Conservation (phyloP, 2,113 vertebrate genomes). For the Dicerorhinus sumatrensis region DNA sequence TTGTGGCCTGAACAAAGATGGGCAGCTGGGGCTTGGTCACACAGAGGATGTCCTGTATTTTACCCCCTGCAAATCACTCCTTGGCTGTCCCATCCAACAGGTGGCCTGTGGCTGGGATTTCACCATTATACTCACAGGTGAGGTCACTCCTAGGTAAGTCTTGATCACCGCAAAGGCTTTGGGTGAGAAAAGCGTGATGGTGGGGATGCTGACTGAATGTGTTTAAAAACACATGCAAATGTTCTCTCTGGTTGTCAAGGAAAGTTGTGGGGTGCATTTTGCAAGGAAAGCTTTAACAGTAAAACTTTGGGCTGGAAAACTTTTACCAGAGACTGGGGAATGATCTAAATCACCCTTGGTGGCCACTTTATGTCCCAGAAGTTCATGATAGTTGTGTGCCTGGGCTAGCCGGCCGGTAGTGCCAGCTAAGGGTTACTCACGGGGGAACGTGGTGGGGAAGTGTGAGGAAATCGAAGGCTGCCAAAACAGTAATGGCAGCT, state of each 20-base stretch:
- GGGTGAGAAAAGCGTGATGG: not conserved
- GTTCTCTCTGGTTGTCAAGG: constrained; percentile 16
- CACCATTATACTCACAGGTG: constrained; percentile 93
- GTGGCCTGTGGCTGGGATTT: constrained; percentile 98
- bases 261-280: not conserved
- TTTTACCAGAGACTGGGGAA: not conserved
- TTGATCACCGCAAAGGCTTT: not conserved
- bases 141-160: constrained; percentile 62
- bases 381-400: not conserved
- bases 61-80: constrained; percentile 86
- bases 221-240: not conserved
- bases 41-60: constrained; percentile 87
- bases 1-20: constrained; percentile 94
- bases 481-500: not conserved
- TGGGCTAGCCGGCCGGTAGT: not conserved
- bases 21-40: constrained; percentile 94
- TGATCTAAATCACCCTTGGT: not conserved
- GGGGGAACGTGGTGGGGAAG: not conserved
- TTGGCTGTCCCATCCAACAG: constrained; percentile 84
- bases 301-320: not conserved
- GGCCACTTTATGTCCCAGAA: not conserved
- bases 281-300: constrained; percentile 17
- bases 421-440: not conserved
- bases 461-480: not conserved
- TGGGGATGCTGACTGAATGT: not conserved